Conservation (phyloP, 2,797 vertebrate species). For the Margarornis squamiger region DNA sequence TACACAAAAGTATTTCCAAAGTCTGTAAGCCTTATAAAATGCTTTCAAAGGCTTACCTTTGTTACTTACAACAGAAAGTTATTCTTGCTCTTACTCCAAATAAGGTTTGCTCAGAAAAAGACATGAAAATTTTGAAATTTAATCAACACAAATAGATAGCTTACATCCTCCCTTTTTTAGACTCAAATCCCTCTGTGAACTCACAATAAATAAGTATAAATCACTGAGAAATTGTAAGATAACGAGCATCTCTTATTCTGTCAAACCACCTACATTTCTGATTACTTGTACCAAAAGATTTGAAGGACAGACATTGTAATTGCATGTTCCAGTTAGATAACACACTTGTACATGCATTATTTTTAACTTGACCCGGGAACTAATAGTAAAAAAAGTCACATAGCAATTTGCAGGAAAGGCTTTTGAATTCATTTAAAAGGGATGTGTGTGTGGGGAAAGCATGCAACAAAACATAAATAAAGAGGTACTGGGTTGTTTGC, state of each 20-base stretch:
- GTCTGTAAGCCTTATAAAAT: neutral
- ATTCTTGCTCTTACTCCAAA: neutral
- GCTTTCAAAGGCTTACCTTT: neutral
- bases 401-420: neutral
- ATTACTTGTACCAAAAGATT: neutral
- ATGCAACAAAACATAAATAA: neutral
- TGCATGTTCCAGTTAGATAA: neutral
- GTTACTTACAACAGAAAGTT: neutral
- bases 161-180: neutral
- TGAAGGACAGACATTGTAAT: neutral
- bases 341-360: neutral
- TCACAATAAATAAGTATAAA: neutral
- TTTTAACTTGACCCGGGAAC: neutral
- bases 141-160: neutral
- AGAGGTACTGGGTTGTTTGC: neutral
- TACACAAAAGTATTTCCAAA: neutral
- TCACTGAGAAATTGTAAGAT: neutral
- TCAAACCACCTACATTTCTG: neutral
- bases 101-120: neutral
- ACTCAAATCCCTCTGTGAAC: neutral
- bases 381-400: neutral
- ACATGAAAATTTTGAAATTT: neutral
- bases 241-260: neutral
- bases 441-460: too few species aligned
- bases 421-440: neutral